Base-by-base conservation (phyloP, 2,113 vertebrate species). In the Cyprinodon brontotheroides region DNA sequence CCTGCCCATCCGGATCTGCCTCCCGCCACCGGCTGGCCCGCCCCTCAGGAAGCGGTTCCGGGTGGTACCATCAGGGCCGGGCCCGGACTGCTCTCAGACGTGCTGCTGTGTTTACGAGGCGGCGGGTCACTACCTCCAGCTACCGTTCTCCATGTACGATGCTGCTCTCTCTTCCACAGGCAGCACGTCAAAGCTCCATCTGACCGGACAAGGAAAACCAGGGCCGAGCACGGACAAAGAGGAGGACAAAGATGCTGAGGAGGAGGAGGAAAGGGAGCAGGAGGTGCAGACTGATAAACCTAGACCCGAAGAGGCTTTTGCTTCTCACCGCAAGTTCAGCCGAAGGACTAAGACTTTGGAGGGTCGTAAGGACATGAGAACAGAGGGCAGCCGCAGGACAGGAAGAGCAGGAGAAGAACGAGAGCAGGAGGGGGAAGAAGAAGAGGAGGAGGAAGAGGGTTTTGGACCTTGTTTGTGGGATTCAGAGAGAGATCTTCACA, bases 101-200 rank as follows among this genome's bases (percentile, higher is more conserved):
- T 98, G 97, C 91, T 98, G 97, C 91, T 99, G 97, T 87, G 93
- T 97, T 86, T 98, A 96, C 70, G 96, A 96, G 0, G 89, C 90
- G 5, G 96, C 96, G 3, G 94, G 94, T 60, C 96, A 95, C 87
- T 97, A 96, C 90, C 94, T 98, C 88, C 95, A 96, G 85, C 86
- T 97, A 43, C 97, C 97, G 3, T 94, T 97, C 81, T 94, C 97
- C 74, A 90, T 96, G 86, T 96, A 92, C 36, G 84, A 95, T 3
- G 87, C 88, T 13, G 88, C 94, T 79, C 92, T 94, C 84, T 87
- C 91, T 47, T 29, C 83, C 84, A 0, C 84, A 65, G 89, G 78
- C 13, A 94, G 86, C 65, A 80, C 93, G 4, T 86, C 94, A 57
- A 60, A 92, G 79, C 17, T 91, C 81, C 76, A 91, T 81, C 74